Conservation (phyloP, 2,797 vertebrate genomes). For the Thunnus albacares region DNA sequence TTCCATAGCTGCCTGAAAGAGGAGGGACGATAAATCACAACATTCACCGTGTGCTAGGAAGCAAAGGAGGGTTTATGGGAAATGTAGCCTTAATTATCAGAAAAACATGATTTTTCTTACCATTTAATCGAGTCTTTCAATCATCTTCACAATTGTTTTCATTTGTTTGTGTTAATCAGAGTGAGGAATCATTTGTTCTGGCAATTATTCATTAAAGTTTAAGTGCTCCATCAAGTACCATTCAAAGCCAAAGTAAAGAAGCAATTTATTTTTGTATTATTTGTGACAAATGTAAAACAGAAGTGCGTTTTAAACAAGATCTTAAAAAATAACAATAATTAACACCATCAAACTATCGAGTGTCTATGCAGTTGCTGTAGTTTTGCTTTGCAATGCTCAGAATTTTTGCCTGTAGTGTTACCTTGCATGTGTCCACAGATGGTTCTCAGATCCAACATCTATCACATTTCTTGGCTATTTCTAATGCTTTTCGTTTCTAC, state of each 20-base stretch:
- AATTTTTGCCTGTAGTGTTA: neutral
- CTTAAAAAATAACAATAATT: neutral
- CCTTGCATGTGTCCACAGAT: neutral
- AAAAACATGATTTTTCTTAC: neutral
- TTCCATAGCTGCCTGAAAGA: neutral
- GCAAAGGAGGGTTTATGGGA: neutral
- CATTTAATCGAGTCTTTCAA: neutral
- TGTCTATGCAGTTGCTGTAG: neutral
- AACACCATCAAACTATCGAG: neutral
- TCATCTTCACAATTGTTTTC: neutral
- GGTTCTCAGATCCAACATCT: neutral
- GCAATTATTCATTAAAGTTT: neutral
- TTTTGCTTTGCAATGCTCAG: neutral
- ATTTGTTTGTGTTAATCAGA: neutral
- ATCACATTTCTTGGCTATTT: neutral
- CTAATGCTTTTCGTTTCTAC: constrained; percentile 2
- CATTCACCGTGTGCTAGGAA: neutral
- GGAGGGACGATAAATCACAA: neutral
- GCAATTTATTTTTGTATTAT: neutral
- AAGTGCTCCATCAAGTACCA: neutral
- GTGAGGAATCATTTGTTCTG: neutral
- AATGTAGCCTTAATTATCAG: neutral
- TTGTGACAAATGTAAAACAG: neutral
- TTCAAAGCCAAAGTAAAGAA: neutral
- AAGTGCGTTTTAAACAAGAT: neutral